Base-by-base conservation (phyloP, 2,888 invertebrate genomes). In the Cynaeus angustus region DNA sequence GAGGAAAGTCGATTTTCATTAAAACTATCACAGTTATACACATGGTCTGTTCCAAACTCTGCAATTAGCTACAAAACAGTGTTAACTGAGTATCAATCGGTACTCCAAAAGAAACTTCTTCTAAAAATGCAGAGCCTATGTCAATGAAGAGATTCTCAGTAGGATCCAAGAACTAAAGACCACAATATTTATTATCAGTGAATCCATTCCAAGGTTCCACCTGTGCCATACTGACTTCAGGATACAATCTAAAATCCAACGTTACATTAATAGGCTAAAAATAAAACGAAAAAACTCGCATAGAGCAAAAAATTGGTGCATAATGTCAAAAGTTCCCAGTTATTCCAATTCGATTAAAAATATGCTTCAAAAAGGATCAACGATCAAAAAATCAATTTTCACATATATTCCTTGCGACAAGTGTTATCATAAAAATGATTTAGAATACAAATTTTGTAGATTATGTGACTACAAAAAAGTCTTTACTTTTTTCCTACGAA, bases 11-110 rank as follows among this genome's bases (percentile, higher is more conserved):
- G 86, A 79, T 96, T 91, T 86, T 99, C 98, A 82, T 98, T 98
- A 81, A 98, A 98, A 0, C 97, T 94, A 85, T 99, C 98, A 67
- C 94, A 92, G 75, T 92, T 94, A 86, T 97, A 98, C 41, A 97
- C 87, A 81, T 97, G 94, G 79, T 92, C 89, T 0, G 91, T 90
- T 0, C 94, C 95, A 81, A 92, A 93, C 76, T 89, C 91, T 0
- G 86, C 81, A 8, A 88, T 89, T 74, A 91, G 86, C 90, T 91
- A 77, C 10, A 83, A 82, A 50, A 3, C 1, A 1, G 21, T 14
- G 2, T 26, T 50, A 10, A 72, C 10, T 8, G 10, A 8, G 1
- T 10, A 16, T 26, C 14, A 14, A 33, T 33, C 3, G 6, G 9
- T 33, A 4, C 4, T 21, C 4, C 21, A 33, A 33, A 33, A 1